Evolutionary conservation across 2,797 vertebrate genomes (phyloP), one percentile per base, ranked within the genome.

Genomic region (Ctenopoma multispine): DNA sequence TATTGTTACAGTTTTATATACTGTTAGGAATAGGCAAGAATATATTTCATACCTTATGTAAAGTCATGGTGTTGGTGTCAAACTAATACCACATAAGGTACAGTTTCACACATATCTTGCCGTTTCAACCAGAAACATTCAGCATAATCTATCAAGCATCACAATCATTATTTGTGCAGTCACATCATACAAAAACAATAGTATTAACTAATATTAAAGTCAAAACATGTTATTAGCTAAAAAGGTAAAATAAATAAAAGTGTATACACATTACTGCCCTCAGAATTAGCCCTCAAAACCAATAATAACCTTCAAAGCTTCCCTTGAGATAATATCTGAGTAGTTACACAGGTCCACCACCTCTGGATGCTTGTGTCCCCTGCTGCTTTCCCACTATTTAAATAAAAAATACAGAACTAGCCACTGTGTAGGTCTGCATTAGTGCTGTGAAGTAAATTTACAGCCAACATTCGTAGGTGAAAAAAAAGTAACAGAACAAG

Each of bases 241-340:
- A 82, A 83, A 90, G 72, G 65, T 85, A 68, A 85, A 93, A 95
- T 95, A 94, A 95, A 95, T 94, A 94, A 83, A 92, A 90, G 85
- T 76, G 89, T 85, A 90, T 87, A 66, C 84, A 90, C 79, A 88
- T 63, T 56, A 60, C 40, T 72, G 34, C 63, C 69, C 65, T 73
- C 74, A 67, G 75, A 82, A 68, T 77, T 72, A 85, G 81, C 77
- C 89, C 83, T 82, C 68, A 86, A 87, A 72, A 81, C 63, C 71
- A 69, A 63, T 56, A 68, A 71, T 48, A 77, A 34, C 72, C 77
- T 47, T 53, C 58, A 69, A 69, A 81, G 55, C 38, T 67, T 84
- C 76, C 60, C 44, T 79, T 60, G 46, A 71, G 72, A 79, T 63
- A 51, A 38, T 20, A 10, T 24, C 24, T 0, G 20, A 77, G 57